Evolutionary conservation across 2,888 invertebrate genomes (phyloP).

Genomic region (Sinopyrophorus schimmeli): DNA sequence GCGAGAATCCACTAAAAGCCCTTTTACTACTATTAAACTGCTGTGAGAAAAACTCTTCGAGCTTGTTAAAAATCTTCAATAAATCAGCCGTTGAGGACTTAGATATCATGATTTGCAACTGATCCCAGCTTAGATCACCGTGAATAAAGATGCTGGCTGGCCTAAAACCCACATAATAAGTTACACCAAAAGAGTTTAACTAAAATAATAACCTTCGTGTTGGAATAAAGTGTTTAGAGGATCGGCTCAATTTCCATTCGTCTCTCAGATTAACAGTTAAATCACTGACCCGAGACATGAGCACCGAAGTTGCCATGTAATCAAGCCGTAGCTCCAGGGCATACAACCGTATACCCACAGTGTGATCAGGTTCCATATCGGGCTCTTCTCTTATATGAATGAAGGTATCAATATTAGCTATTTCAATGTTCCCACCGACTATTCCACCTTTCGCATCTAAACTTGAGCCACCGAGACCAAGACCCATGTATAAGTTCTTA

Average conservation of each 20-base stretch:
- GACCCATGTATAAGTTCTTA: slow-evolving; percentile 88
- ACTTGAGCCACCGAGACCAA: slow-evolving; percentile 86
- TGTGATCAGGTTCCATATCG: slow-evolving; percentile 87
- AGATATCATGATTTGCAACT: slow-evolving; percentile 94
- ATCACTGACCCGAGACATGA: slow-evolving; percentile 87
- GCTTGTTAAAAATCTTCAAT: slow-evolving; percentile 93
- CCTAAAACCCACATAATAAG: slow-evolving; percentile 52
- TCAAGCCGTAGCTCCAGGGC: slow-evolving; percentile 90
- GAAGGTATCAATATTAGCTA: slow-evolving; percentile 85
- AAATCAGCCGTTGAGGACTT: slow-evolving; percentile 96
- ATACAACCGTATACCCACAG: slow-evolving; percentile 76
- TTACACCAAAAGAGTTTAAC: background rate
- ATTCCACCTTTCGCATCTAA: slow-evolving; percentile 97
- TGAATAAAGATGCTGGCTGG: slow-evolving; percentile 91
- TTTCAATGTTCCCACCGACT: slow-evolving; percentile 93
- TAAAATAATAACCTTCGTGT: slow-evolving; percentile 62
- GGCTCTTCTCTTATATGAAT: slow-evolving; percentile 89
- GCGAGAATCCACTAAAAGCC: slow-evolving; percentile 66
- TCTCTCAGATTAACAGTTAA: slow-evolving; percentile 81
- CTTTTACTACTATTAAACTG: slow-evolving; percentile 96
- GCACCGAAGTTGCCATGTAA: slow-evolving; percentile 97
- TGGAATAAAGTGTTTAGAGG: slow-evolving; percentile 60
- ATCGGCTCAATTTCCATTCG: slow-evolving; percentile 78
- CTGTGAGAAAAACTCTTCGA: slow-evolving; percentile 97
- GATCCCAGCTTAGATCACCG: slow-evolving; percentile 93